phyloP scores from a whole-genome alignment of 2,113 vertebrate genomes.

The Dasyurus viverrinus region DNA sequence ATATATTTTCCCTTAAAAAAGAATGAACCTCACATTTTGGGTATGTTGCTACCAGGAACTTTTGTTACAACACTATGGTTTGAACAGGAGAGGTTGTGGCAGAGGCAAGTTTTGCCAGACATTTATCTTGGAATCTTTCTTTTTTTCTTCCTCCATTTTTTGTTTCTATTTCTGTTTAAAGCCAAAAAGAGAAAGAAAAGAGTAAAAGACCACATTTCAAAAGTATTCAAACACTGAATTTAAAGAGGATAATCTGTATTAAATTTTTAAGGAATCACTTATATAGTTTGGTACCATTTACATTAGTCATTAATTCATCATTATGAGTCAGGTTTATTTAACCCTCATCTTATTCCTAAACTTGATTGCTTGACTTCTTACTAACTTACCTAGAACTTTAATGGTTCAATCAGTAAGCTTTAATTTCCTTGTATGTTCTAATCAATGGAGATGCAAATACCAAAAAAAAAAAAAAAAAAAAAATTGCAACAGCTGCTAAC shows the following conservation, averaged over 20 bases:
- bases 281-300: neutral
- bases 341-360: neutral
- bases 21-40: neutral
- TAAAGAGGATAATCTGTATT: neutral
- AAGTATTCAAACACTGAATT: neutral
- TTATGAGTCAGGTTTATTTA: neutral
- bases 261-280: neutral
- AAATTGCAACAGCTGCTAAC: neutral
- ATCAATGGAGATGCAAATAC: neutral
- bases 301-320: neutral
- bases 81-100: neutral
- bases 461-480: too few relatives aligned
- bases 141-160: conserved; percentile 26
- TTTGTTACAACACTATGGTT: neutral
- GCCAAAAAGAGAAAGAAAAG: neutral
- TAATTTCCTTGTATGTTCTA: neutral
- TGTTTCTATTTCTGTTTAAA: conserved; percentile 22
- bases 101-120: neutral
- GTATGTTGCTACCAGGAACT: neutral
- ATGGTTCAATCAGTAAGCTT: neutral
- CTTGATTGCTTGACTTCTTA: neutral
- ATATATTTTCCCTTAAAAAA: neutral
- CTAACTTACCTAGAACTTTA: neutral
- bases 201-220: neutral
- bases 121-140: neutral